Evolutionary conservation across 2,797 vertebrate species (phyloP).

Genomic region (Mallotus villosus): DNA sequence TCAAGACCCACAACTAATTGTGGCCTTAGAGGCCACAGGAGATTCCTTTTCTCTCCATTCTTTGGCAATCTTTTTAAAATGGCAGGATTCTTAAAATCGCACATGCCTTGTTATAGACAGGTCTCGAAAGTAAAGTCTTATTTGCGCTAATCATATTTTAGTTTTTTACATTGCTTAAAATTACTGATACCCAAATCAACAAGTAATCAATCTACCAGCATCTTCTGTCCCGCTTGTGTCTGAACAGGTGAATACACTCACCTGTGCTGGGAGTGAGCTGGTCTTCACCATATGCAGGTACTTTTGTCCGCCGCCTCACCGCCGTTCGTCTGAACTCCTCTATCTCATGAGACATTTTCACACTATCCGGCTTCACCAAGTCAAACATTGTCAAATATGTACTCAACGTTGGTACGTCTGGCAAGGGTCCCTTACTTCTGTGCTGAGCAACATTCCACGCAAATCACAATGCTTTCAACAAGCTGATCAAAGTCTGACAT

Average conservation of each 20-base stretch:
- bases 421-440: no score
- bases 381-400: conserved; percentile 60
- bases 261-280: conserved; percentile 33
- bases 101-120: not conserved
- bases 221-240: not conserved
- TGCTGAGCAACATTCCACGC: no score
- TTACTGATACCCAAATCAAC: not conserved
- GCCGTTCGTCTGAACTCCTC: conserved; percentile 68
- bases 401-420: no score
- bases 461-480: no score
- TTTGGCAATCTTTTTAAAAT: no score
- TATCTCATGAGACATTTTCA: conserved; percentile 40
- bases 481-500: no score
- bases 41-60: not conserved
- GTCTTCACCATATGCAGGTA: conserved; percentile 9
- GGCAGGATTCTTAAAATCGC: no score
- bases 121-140: not conserved
- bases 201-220: no score
- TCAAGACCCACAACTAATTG: no score
- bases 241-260: conserved; percentile 24
- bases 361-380: conserved; percentile 57
- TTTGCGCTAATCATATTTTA: not conserved
- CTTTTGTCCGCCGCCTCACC: conserved; percentile 53
- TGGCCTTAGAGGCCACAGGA: not conserved
- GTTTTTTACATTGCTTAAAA: not conserved